Conservation (phyloP, 1,140 invertebrate genomes). For the Drosophila mojavensis region DNA sequence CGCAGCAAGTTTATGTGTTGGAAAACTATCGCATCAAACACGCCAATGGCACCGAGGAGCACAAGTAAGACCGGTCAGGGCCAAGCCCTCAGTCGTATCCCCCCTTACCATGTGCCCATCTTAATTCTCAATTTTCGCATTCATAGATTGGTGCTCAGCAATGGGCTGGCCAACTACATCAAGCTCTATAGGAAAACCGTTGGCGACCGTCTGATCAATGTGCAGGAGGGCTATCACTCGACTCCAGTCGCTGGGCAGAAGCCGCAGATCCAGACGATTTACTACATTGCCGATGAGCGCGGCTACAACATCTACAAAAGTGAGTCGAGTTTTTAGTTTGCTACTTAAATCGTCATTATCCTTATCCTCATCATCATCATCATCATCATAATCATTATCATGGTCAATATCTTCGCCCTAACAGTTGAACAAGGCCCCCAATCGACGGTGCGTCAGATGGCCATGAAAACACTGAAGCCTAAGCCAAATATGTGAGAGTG, state of each 20-base stretch:
- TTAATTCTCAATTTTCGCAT: neutral
- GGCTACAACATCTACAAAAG: constrained; percentile 70
- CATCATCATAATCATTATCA: constrained; percentile 2
- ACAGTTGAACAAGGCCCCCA: constrained; percentile 47
- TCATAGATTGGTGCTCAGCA: constrained; percentile 68
- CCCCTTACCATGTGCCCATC: neutral
- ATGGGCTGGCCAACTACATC: constrained; percentile 70
- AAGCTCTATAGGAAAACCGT: constrained; percentile 57
- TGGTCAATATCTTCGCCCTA: constrained; percentile 5
- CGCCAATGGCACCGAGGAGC: constrained; percentile 70
- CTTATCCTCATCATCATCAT: neutral
- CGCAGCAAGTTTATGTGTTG: constrained; percentile 54
- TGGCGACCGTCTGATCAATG: constrained; percentile 49
- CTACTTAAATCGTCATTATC: neutral
- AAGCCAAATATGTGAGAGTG: constrained; percentile 33
- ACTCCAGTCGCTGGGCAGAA: constrained; percentile 50
- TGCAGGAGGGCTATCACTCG: constrained; percentile 74
- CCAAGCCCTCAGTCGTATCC: neutral
- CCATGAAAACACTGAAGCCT: constrained; percentile 25
- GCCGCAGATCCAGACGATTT: constrained; percentile 60
- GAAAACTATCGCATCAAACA: constrained; percentile 66
- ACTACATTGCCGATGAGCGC: constrained; percentile 71
- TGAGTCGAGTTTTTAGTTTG: constrained; percentile 54
- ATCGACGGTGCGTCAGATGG: constrained; percentile 28
- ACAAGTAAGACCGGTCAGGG: constrained; percentile 53